phyloP scores from a whole-genome alignment of 2,113 vertebrate species.

The Pygoscelis adeliae region DNA sequence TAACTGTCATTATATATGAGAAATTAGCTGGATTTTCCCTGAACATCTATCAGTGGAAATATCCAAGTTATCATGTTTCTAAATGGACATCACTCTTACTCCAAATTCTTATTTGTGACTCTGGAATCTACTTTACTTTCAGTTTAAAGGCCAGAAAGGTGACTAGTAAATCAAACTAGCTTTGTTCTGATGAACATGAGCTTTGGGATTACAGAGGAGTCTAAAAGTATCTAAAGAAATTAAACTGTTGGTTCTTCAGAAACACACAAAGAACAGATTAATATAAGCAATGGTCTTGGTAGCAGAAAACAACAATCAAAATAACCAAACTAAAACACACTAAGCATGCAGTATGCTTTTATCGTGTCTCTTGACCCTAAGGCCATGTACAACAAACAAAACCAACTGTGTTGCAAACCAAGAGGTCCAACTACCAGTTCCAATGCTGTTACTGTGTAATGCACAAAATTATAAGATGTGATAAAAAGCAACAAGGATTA shows the following conservation, averaged over 20 bases:
- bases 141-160: neutral
- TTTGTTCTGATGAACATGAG: neutral
- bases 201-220: neutral
- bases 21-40: neutral
- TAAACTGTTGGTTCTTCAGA: neutral
- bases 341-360: neutral
- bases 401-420: neutral
- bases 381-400: neutral
- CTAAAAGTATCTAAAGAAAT: neutral
- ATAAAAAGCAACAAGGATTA: neutral
- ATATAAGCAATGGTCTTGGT: neutral
- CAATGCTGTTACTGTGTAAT: neutral
- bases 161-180: neutral
- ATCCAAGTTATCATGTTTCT: neutral
- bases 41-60: neutral
- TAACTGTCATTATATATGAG: neutral
- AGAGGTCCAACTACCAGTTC: neutral
- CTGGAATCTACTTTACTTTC: neutral
- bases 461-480: neutral
- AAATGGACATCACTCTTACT: neutral
- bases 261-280: neutral
- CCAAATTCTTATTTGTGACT: neutral
- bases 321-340: neutral
- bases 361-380: neutral
- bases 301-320: neutral